These are phyloP conservation scores for Potamarius usumacintae DNA, from an alignment of 2,113 vertebrate genomes.

Conservation along the genomic window DNA sequence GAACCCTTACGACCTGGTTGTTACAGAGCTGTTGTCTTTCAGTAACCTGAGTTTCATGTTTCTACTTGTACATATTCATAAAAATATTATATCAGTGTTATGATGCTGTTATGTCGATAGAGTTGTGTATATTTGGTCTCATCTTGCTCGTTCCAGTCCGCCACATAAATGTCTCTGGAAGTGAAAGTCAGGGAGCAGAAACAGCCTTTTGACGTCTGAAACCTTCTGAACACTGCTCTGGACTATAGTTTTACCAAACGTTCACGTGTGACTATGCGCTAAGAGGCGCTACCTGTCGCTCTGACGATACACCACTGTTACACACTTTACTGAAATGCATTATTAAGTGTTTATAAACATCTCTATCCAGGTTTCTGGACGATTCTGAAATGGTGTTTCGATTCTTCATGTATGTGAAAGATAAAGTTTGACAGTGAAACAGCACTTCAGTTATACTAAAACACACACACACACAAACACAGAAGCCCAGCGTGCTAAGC, in stretches of 20 bases:
- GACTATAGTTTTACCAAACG: background rate
- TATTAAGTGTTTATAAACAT: slow-evolving; percentile 7
- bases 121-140: too few species aligned
- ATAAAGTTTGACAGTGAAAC: slow-evolving; percentile 1
- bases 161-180: background rate
- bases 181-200: background rate
- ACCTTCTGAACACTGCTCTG: background rate
- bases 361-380: background rate
- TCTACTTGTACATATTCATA: too few species aligned
- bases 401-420: background rate
- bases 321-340: background rate
- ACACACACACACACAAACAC: background rate
- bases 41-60: too few species aligned
- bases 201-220: background rate
- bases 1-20: too few species aligned
- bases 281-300: too few species aligned
- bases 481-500: background rate
- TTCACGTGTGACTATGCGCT: background rate
- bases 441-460: background rate
- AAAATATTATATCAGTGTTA: too few species aligned
- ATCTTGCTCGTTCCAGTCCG: too few species aligned
- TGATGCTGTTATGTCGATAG: too few species aligned
- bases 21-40: too few species aligned
- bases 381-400: background rate
- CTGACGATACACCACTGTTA: background rate